Evolutionary conservation across 2,888 invertebrate species (phyloP).

Genomic region (Chymomyza amoena): DNA sequence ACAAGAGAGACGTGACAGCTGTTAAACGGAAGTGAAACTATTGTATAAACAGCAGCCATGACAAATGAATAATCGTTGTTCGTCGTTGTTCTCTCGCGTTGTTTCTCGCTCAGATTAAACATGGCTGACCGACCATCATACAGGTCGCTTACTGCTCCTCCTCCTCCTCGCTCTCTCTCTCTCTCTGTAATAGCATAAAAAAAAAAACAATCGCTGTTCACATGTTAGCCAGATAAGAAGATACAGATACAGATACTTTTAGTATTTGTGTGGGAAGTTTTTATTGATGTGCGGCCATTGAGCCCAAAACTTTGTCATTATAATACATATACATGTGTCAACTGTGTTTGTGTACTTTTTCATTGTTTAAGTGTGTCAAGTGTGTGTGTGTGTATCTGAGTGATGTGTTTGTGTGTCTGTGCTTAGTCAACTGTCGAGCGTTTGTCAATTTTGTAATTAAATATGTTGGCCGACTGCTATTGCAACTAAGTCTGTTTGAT

Average conservation of each 20-base stretch:
- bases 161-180: no score
- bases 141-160: neutral
- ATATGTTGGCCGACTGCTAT: slow-evolving; percentile 32
- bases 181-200: neutral
- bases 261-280: neutral
- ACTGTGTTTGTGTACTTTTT: neutral
- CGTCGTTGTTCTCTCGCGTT: neutral
- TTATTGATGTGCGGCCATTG: neutral
- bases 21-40: slow-evolving; percentile 38
- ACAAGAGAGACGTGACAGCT: slow-evolving; percentile 32
- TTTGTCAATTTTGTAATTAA: slow-evolving; percentile 68
- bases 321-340: neutral
- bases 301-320: neutral
- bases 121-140: neutral
- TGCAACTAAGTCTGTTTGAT: slow-evolving; percentile 59
- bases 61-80: neutral
- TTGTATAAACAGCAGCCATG: slow-evolving; percentile 3
- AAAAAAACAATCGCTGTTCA: neutral
- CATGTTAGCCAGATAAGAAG: neutral
- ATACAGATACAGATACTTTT: neutral
- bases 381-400: slow-evolving; percentile 14
- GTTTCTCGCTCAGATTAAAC: neutral
- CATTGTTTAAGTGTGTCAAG: neutral
- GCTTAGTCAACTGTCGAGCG: slow-evolving; percentile 54
- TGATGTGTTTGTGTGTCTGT: slow-evolving; percentile 12